These are phyloP conservation scores for Artemia franciscana DNA, from an alignment of 1,140 invertebrate species.

Conservation along the genomic window DNA sequence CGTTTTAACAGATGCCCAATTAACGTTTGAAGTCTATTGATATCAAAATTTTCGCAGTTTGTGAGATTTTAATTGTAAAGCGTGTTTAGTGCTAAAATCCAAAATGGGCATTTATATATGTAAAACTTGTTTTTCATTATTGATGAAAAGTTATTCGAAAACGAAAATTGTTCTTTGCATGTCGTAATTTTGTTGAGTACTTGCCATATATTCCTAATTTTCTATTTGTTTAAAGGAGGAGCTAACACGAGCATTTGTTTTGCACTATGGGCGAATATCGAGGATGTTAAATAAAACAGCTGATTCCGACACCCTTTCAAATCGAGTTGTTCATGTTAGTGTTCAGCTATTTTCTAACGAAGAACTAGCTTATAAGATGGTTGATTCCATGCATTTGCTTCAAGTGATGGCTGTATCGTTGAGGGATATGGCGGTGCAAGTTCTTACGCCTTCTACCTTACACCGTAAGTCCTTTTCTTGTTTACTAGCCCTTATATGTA, in stretches of 20 bases:
- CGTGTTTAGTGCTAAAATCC: no score
- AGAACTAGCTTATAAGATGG: slow-evolving; percentile 64
- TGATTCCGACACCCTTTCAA: slow-evolving; percentile 73
- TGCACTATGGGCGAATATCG: slow-evolving; percentile 83
- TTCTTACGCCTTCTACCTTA: slow-evolving; percentile 59
- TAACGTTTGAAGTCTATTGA: no score
- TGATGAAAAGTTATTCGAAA: no score
- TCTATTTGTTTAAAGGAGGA: slow-evolving; percentile 35
- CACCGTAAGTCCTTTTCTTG: slow-evolving; percentile 34
- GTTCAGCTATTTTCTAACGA: slow-evolving; percentile 90
- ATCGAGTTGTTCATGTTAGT: slow-evolving; percentile 86
- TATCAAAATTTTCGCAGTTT: no score
- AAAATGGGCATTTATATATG: no score
- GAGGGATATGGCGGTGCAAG: slow-evolving; percentile 77
- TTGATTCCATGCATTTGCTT: slow-evolving; percentile 61
- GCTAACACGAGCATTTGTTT: slow-evolving; percentile 74
- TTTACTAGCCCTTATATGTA: slow-evolving; percentile 2
- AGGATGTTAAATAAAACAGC: slow-evolving; percentile 60
- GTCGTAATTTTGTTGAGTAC: no score
- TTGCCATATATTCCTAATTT: no score
- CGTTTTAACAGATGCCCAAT: no score
- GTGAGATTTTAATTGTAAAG: no score
- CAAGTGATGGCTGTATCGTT: slow-evolving; percentile 85
- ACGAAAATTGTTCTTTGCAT: no score
- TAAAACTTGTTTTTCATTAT: no score